These are phyloP conservation scores for Nymphalis urticae DNA, from an alignment of 2,888 invertebrate genomes.

Conservation along the genomic window DNA sequence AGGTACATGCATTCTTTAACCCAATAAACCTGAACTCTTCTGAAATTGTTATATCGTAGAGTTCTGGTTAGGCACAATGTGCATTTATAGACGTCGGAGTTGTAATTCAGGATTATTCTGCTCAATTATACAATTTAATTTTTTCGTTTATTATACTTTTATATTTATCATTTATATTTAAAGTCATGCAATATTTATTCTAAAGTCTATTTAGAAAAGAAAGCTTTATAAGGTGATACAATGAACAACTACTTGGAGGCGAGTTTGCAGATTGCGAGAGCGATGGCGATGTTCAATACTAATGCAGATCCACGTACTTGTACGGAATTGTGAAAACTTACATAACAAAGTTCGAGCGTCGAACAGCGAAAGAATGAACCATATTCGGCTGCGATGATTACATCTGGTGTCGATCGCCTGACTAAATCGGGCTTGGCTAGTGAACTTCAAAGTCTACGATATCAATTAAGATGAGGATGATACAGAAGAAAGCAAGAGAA, in stretches of 20 bases:
- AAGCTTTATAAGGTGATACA: slow-evolving; percentile 26
- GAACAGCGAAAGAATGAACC: not conserved
- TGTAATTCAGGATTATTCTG: slow-evolving; percentile 17
- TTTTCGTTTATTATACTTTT: slow-evolving; percentile 34
- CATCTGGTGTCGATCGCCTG: not conserved
- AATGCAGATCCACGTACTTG: not conserved
- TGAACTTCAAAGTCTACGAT: not conserved
- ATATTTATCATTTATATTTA: slow-evolving; percentile 41
- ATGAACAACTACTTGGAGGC: slow-evolving; percentile 20
- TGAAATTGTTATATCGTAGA: not conserved
- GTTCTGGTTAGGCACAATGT: not conserved
- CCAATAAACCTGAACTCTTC: slow-evolving; percentile 4
- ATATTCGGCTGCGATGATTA: not conserved
- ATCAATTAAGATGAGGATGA: slow-evolving; percentile 9
- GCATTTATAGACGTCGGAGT: not conserved
- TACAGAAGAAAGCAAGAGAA: slow-evolving; percentile 17
- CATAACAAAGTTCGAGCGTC: not conserved
- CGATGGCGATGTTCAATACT: not conserved
- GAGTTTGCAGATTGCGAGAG: not conserved
- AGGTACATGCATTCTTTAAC: slow-evolving; percentile 1
- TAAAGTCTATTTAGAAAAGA: slow-evolving; percentile 36
- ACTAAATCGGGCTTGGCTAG: not conserved
- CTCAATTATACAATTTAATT: slow-evolving; percentile 28
- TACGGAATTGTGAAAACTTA: not conserved
- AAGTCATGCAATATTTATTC: slow-evolving; percentile 65